A percentile compares a stretch with the other conserved stretches of the same genome.
These are phyloP conservation scores for Dryadula phaetusa DNA, from an alignment of 2,888 invertebrate species.

Conservation along the genomic window DNA sequence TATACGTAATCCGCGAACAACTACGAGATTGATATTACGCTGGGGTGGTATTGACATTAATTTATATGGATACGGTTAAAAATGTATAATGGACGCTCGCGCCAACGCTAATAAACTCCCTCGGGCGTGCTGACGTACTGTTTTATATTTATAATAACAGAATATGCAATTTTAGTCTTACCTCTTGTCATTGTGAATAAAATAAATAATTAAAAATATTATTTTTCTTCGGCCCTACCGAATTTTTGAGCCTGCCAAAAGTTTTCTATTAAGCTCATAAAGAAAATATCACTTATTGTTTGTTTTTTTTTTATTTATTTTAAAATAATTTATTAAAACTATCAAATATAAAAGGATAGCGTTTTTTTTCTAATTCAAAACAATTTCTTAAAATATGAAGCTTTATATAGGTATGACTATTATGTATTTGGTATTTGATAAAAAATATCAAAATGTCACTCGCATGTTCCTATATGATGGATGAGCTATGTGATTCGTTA, in stretches of 20 bases:
- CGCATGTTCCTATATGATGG: conserved; percentile 60
- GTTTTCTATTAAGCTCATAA: neutral
- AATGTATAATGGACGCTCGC: conserved; percentile 78
- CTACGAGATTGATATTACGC: conserved; percentile 82
- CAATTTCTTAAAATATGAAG: too few species aligned
- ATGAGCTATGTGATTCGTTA: conserved; percentile 57
- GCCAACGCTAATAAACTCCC: conserved; percentile 80
- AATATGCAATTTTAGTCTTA: conserved; percentile 15
- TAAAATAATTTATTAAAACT: too few species aligned
- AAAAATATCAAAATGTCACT: neutral
- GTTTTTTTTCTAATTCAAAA: too few species aligned
- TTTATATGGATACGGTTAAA: conserved; percentile 85
- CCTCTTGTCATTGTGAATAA: conserved; percentile 1
- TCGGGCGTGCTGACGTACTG: conserved; percentile 60
- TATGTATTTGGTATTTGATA: neutral
- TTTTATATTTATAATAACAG: conserved; percentile 50
- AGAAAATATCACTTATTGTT: too few species aligned
- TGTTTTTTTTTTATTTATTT: too few species aligned
- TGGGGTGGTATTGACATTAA: conserved; percentile 82
- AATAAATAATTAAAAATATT: neutral
- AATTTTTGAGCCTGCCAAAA: neutral
- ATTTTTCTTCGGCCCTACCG: neutral
- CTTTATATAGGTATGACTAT: neutral
- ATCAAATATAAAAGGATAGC: neutral
- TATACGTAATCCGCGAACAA: conserved; percentile 84